phyloP scores from a whole-genome alignment of 2,888 invertebrate species.

The Taenaris catops region DNA sequence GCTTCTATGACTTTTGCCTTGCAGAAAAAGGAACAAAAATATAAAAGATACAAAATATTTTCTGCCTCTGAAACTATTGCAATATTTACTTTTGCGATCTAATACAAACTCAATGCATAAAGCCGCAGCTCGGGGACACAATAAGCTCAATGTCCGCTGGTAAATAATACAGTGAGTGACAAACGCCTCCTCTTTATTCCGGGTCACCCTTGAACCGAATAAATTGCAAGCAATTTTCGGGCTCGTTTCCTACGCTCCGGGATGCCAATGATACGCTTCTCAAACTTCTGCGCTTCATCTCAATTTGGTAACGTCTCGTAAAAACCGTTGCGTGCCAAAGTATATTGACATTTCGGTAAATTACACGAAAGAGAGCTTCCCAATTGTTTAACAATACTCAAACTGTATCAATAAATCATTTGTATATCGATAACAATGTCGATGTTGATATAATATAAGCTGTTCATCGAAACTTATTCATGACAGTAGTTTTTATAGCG shows the following conservation, averaged over 20 bases:
- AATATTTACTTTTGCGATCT: neutral
- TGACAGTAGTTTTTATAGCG: no score
- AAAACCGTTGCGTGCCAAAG: conserved; percentile 13
- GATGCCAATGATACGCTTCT: conserved; percentile 40
- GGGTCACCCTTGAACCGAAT: conserved; percentile 70
- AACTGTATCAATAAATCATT: conserved; percentile 5
- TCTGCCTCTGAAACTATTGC: neutral
- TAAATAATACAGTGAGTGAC: conserved; percentile 70
- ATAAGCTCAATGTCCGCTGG: conserved; percentile 37
- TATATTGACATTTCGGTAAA: conserved; percentile 11
- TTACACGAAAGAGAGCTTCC: conserved; percentile 1
- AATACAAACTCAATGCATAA: conserved; percentile 23
- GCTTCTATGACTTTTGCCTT: no score
- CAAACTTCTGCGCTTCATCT: conserved; percentile 29
- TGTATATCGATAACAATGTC: neutral
- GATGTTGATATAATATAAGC: no score
- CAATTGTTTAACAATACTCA: conserved; percentile 3
- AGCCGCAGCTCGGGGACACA: conserved; percentile 20
- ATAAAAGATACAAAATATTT: no score
- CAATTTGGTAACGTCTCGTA: conserved; percentile 23
- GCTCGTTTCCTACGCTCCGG: conserved; percentile 65
- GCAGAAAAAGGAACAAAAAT: no score
- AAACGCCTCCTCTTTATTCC: conserved; percentile 64
- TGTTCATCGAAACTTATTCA: no score
- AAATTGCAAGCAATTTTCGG: conserved; percentile 72